These are phyloP conservation scores for Adineta ricciae DNA, from an alignment of 2,888 invertebrate genomes.

Conservation along the genomic window DNA sequence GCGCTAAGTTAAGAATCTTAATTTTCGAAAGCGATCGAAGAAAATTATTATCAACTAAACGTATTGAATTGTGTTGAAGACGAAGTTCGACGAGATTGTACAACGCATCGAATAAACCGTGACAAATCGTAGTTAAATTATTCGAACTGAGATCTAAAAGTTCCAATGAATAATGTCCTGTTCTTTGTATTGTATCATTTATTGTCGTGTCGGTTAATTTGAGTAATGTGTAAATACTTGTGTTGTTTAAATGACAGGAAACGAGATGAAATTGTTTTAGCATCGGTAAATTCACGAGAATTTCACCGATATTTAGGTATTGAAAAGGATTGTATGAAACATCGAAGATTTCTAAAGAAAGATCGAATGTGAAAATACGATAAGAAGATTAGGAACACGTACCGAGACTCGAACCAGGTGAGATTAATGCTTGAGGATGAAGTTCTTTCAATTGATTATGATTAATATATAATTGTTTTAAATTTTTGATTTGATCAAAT, in stretches of 20 bases:
- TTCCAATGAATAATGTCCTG: not conserved
- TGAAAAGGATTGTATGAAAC: not conserved
- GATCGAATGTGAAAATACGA: too few species aligned
- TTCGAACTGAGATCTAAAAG: slow-evolving; percentile 3
- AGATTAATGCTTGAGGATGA: not conserved
- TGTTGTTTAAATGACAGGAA: not conserved
- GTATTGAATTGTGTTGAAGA: not conserved
- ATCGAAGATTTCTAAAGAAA: not conserved
- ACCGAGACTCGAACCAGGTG: not conserved
- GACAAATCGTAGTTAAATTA: slow-evolving; percentile 8
- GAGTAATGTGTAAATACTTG: slow-evolving; percentile 2
- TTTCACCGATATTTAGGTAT: not conserved
- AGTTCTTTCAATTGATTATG: slow-evolving; percentile 11
- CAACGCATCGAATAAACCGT: not conserved
- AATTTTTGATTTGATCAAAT: slow-evolving; percentile 21
- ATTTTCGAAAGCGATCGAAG: not conserved
- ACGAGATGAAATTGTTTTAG: not conserved
- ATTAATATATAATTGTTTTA: not conserved
- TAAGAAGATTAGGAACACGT: too few species aligned
- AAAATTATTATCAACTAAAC: slow-evolving; percentile 18
- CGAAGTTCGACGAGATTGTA: not conserved
- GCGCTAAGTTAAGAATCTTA: not conserved
- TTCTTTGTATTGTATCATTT: not conserved
- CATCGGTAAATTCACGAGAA: not conserved
- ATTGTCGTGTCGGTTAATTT: not conserved